Conservation (phyloP, 2,113 vertebrate genomes). For the Dolichallabes microphthalmus region DNA sequence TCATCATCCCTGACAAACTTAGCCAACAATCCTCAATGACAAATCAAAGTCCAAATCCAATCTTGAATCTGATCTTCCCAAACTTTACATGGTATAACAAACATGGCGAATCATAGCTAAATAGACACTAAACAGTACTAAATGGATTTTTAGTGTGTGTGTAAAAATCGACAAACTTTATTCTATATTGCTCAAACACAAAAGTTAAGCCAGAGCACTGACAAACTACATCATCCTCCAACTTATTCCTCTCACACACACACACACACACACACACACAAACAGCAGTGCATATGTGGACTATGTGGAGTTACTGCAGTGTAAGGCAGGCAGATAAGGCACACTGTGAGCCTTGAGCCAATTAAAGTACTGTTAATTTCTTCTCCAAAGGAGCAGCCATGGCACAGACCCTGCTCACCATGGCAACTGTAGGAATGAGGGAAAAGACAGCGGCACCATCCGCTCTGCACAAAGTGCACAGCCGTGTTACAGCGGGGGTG, state of each 20-base stretch:
- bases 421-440: constrained; percentile 49
- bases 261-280: background rate
- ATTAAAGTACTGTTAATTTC: constrained; percentile 55
- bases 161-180: background rate
- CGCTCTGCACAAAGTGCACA: constrained; percentile 24
- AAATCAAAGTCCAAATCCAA: background rate
- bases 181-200: background rate
- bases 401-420: constrained; percentile 49
- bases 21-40: background rate
- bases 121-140: background rate
- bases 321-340: constrained; percentile 36
- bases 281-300: constrained; percentile 15
- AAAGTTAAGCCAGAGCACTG: background rate
- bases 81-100: background rate
- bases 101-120: background rate
- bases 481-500: constrained; percentile 6
- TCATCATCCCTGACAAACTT: background rate
- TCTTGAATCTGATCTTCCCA: background rate
- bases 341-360: constrained; percentile 41
- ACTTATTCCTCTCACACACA: background rate
- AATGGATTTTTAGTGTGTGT: background rate
- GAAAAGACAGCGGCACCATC: constrained; percentile 33
- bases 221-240: background rate
- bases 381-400: constrained; percentile 50
- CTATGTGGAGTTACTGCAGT: constrained; percentile 6